A percentile compares a stretch with the other conserved stretches of the same genome.
phyloP scores from a whole-genome alignment of 2,888 invertebrate genomes.

The Melangyna quadrimaculata region DNA sequence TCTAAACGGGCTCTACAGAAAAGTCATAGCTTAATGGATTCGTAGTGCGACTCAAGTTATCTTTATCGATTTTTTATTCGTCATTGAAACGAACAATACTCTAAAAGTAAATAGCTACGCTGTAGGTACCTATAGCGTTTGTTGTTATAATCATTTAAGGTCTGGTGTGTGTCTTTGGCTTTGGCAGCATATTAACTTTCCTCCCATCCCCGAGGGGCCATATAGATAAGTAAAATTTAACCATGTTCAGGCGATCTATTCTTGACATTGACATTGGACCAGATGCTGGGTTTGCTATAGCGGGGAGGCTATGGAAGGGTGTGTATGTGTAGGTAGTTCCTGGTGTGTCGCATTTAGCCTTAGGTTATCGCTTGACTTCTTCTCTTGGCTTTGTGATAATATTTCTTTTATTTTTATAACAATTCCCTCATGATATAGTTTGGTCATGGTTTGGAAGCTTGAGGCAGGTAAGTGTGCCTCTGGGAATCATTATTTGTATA shows the following conservation, averaged over 20 bases:
- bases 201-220: conserved; percentile 35
- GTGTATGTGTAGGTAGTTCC: not conserved
- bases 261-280: conserved; percentile 58
- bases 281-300: not conserved
- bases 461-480: conserved; percentile 42
- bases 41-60: conserved; percentile 21
- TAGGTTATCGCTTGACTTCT: not conserved
- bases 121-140: not conserved
- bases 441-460: conserved; percentile 14
- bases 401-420: conserved; percentile 5
- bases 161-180: not conserved
- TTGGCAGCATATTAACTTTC: conserved; percentile 12
- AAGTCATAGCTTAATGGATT: conserved; percentile 1
- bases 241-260: conserved; percentile 12
- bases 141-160: not conserved
- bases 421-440: conserved; percentile 41
- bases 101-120: not conserved
- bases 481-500: conserved; percentile 23
- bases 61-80: conserved; percentile 44
- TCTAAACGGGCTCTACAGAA: conserved; percentile 3
- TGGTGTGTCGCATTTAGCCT: conserved; percentile 10
- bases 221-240: not conserved
- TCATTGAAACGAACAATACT: conserved; percentile 44
- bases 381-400: not conserved
- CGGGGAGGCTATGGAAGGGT: not conserved